Evolutionary conservation across 2,888 invertebrate genomes (phyloP), one percentile per base, ranked within the genome.

Genomic region (Campaea margaritaria): DNA sequence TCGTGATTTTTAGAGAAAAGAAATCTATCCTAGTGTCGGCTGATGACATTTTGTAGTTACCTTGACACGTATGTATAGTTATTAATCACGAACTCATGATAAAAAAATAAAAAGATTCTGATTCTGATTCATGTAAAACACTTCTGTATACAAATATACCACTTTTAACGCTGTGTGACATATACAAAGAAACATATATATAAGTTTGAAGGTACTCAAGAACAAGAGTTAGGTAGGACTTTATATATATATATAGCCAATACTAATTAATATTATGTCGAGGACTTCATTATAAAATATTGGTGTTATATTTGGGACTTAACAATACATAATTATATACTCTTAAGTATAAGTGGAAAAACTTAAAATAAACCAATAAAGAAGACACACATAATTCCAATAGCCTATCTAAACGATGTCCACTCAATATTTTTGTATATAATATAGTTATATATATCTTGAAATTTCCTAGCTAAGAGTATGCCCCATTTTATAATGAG

Each of bases 321-420:
- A 70, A 66, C 51, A 58, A 65, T 69, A 73, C 61, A 65, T 65
- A 61, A 60, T 59, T 65, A 69, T 60, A 56, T 57, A 67, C 16
- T 41, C 53, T 54, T 59, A 59, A 50, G 53, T 53, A 47, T 56
- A 66, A 62, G 44, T 60, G 27, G 58, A 64, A 54, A 28, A 44
- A 64, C 54, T 11, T 31, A 48, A 64, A 55, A 61, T 44, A 46
- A 48, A 64, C 50, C 31, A 44, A 48, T 51, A 57, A 38, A 43
- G 56, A 58, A 62, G 43, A 69, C 45, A 63, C 61, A 65, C 64
- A 65, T 66, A 64, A 63, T 52, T 71, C 62, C 72, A 81, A 87
- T 87, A 87, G 79, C 86, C 87, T 89, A 88, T 87, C 88, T 89
- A 89, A 81, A 81, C 75, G 77, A 82, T 82, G 79, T 77, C 76